These are phyloP conservation scores for Scaptomyza caliginosa DNA, from an alignment of 2,888 invertebrate species.

Conservation along the genomic window DNA sequence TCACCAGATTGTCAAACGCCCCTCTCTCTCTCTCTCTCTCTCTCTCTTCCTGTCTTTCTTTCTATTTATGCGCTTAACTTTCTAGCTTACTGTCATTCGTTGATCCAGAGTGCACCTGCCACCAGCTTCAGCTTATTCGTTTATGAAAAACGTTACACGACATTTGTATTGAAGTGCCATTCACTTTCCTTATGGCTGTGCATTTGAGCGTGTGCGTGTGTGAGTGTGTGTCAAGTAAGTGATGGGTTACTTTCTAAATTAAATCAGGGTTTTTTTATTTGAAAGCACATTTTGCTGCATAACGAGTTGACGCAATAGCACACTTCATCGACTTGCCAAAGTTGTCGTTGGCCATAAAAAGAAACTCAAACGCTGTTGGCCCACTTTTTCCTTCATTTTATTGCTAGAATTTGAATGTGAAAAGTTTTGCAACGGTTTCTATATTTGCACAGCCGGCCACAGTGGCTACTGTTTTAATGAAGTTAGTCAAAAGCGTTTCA, in stretches of 20 bases:
- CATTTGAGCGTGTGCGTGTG: background rate
- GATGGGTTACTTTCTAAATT: conserved; percentile 1
- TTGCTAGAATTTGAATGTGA: conserved; percentile 14
- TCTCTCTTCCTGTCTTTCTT: background rate
- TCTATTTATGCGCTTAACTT: conserved; percentile 18
- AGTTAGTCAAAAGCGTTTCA: conserved; percentile 1
- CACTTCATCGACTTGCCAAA: conserved; percentile 23
- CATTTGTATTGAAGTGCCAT: conserved; percentile 45
- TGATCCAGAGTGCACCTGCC: conserved; percentile 38
- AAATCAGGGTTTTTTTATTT: conserved; percentile 6
- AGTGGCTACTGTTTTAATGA: conserved; percentile 11
- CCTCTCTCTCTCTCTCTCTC: background rate
- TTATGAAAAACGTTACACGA: conserved; percentile 64
- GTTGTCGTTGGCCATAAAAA: conserved; percentile 8
- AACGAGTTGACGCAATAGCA: conserved; percentile 12
- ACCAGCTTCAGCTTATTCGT: conserved; percentile 51
- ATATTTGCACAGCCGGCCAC: conserved; percentile 9
- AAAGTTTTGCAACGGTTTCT: conserved; percentile 21
- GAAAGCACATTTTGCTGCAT: background rate
- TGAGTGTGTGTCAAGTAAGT: background rate
- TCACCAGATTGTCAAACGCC: background rate
- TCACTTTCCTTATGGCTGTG: background rate
- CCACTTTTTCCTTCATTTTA: background rate
- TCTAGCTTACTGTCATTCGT: conserved; percentile 27
- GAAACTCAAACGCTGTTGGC: background rate